A percentile compares a stretch with the other conserved stretches of the same genome.
These are phyloP conservation scores for Entelurus aequoreus DNA, from an alignment of 2,113 vertebrate genomes.

Conservation along the genomic window DNA sequence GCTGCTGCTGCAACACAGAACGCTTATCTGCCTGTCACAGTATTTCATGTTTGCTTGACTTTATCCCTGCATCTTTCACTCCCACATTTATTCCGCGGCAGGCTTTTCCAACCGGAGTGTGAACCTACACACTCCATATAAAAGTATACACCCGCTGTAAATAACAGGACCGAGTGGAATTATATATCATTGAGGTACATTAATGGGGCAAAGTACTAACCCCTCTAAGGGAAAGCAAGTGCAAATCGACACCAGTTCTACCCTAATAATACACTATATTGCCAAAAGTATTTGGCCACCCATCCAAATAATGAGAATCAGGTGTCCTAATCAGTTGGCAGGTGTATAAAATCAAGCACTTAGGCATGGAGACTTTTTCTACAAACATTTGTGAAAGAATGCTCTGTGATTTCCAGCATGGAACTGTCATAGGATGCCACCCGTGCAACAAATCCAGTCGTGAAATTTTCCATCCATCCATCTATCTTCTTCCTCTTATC, in stretches of 20 bases:
- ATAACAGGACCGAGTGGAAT: not conserved
- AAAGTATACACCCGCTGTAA: not conserved
- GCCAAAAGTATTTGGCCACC: no score
- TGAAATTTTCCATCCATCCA: no score
- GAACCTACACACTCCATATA: not conserved
- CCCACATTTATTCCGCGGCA: not conserved
- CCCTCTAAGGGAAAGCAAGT: not conserved
- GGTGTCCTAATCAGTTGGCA: no score
- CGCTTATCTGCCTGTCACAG: constrained; percentile 15
- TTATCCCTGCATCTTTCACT: constrained; percentile 1
- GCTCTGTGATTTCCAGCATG: no score
- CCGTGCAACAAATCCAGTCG: no score
- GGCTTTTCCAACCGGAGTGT: not conserved
- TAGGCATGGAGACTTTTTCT: no score
- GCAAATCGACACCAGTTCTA: not conserved
- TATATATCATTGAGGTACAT: not conserved
- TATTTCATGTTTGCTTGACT: constrained; percentile 12
- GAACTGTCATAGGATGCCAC: no score
- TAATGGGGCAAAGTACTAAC: not conserved
- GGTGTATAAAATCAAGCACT: no score
- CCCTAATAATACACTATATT: no score
- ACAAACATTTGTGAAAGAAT: no score
- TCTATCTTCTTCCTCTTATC: no score
- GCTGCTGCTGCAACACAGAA: not conserved
- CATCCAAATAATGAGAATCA: no score